A percentile compares a stretch with the other conserved stretches of the same genome.
Evolutionary conservation across 2,888 invertebrate genomes (phyloP).

Genomic region (Agrochola lychnidis): DNA sequence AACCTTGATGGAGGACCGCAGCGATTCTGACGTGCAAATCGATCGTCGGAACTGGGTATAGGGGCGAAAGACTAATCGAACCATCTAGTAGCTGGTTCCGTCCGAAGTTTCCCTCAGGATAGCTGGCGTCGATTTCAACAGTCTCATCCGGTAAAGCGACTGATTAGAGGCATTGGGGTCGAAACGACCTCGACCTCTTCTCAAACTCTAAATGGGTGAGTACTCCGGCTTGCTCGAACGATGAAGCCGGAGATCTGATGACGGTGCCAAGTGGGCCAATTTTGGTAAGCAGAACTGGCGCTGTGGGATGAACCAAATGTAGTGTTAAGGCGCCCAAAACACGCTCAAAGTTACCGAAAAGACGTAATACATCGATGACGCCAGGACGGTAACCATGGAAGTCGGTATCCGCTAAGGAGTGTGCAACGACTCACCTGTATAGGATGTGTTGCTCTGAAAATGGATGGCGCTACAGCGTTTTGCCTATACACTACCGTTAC

Average conservation of each 20-base stretch:
- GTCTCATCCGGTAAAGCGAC: conserved; percentile 94
- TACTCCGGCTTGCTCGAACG: conserved; percentile 91
- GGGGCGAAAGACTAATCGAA: conserved; percentile 94
- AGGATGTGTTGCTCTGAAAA: conserved; percentile 46
- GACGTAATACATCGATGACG: conserved; percentile 83
- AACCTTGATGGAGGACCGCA: conserved; percentile 93
- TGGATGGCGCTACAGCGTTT: conserved; percentile 81
- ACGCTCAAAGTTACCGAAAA: conserved; percentile 83
- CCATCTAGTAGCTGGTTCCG: conserved; percentile 95
- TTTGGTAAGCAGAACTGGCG: conserved; percentile 95
- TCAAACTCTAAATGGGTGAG: conserved; percentile 95
- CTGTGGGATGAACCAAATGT: conserved; percentile 94
- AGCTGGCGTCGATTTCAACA: conserved; percentile 89
- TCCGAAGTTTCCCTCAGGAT: conserved; percentile 95
- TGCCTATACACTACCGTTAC: conserved; percentile 84
- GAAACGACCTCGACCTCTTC: conserved; percentile 94
- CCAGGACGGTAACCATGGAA: conserved; percentile 57
- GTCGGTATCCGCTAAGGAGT: conserved; percentile 70
- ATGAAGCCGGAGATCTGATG: conserved; percentile 89
- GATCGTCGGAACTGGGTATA: conserved; percentile 94
- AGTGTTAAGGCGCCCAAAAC: conserved; percentile 92
- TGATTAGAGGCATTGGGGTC: conserved; percentile 93
- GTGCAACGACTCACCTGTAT: conserved; percentile 91
- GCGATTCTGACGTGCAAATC: conserved; percentile 95
- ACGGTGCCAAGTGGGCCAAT: conserved; percentile 93